Base-by-base conservation (phyloP, 37 sponge, comb jelly and placozoan species). In the Oopsacas minuta region DNA sequence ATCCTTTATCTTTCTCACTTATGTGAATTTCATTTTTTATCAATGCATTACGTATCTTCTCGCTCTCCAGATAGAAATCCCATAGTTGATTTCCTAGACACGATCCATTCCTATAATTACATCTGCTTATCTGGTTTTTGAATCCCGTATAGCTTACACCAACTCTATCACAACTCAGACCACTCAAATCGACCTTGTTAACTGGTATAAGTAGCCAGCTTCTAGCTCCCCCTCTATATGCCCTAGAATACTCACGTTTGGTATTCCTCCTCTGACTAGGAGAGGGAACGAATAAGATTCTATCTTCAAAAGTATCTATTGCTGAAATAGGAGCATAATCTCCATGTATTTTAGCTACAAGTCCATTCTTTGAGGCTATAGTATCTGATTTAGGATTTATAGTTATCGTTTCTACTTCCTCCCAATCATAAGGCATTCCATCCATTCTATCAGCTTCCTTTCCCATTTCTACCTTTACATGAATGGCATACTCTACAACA, bases 221-320 rank as follows among this genome's bases (percentile, higher is more conserved):
- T 25, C 28, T 61, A 5, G 75, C 75, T 25, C 75, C 75, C 28
- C 22, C 75, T 61, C 22, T 61, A n/a, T 61, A 61, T 12, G 28
- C 30, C 75, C 75, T 61, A 12, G 75, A 25, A 34, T 61, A 61
- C 5, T 61, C 28, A 5, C 20, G 32, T 3, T 12, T 3, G 28
- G 75, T 61, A n/a, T n/a, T 61, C 28, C 75, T 25, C 75, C 28
- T 61, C 75, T 61, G 75, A 61, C 75, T 61, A 3, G 28, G 75
- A 20, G 75, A 61, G 20, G 75, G 75, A 3, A 61, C 75, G 75
- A 61, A 61, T 20, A 61, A 34, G 5, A n/a, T 61, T n/a, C 75
- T 10, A 61, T 61, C 75, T 61, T 61, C 75, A n/a, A 61, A 61
- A 3, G 75, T 61, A n/a, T 61, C 75, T 32, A 61, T 61, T 12